These are phyloP conservation scores for Rhimphoctona megacephalus DNA, from an alignment of 2,888 invertebrate species.

Conservation along the genomic window DNA sequence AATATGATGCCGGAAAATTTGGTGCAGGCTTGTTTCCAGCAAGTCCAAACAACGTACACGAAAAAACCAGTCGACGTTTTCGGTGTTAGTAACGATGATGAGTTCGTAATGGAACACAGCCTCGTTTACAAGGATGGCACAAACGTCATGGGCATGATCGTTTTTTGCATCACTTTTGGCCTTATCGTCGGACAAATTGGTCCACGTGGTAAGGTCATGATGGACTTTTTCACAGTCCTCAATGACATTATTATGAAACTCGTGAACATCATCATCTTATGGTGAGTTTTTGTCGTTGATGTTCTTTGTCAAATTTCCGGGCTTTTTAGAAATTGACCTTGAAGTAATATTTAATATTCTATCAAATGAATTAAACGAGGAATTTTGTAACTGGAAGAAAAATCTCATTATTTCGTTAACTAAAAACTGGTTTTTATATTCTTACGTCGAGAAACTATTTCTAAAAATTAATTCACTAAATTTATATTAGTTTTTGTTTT, in stretches of 20 bases:
- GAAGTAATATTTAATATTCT: neutral
- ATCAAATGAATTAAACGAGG: neutral
- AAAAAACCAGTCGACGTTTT: constrained; percentile 77
- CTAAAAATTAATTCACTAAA: too few relatives aligned
- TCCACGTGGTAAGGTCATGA: constrained; percentile 86
- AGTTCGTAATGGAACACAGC: constrained; percentile 77
- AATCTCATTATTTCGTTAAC: neutral
- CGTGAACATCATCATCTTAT: constrained; percentile 87
- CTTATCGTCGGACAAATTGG: constrained; percentile 87
- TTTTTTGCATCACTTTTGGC: constrained; percentile 88
- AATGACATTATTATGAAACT: constrained; percentile 88
- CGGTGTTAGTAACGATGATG: constrained; percentile 75
- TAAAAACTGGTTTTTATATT: neutral
- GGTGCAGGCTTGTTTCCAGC: constrained; percentile 87
- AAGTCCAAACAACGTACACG: constrained; percentile 86
- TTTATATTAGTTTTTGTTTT: too few relatives aligned
- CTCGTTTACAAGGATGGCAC: constrained; percentile 86
- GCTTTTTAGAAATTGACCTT: neutral
- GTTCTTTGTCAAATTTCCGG: neutral
- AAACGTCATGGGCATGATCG: constrained; percentile 88
- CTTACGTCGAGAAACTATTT: too few relatives aligned
- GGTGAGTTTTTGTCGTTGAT: constrained; percentile 83
- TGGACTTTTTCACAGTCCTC: constrained; percentile 87
- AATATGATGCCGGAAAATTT: constrained; percentile 88
- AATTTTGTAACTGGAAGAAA: neutral